Evolutionary conservation across 1,140 invertebrate genomes (phyloP), one percentile per base, ranked within the genome.

Genomic region (Heliconius himera): DNA sequence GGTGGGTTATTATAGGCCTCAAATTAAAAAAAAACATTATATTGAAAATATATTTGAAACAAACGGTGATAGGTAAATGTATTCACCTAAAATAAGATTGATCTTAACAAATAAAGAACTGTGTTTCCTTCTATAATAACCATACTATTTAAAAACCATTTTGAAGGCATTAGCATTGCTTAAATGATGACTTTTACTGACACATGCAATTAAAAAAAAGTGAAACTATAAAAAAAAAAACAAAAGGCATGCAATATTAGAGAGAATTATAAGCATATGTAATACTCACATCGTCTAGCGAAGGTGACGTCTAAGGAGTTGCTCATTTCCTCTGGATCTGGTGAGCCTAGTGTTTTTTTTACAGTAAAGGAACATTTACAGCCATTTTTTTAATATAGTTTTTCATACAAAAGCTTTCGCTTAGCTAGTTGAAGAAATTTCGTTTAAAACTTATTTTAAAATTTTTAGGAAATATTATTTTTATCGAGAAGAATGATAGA

Each of bases 291-390:
- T 72, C 83, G 80, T 77, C 82, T 88, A 70, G 90, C 88, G 20
- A 86, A 88, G 0, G 85, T 73, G 26, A 87, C 87, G 8, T 87
- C 85, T 0, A 90, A 89, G n/a, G 89, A 92, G 54, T 76, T 74
- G 18, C 77, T 81, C 26, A 85, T 73, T 71, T 92, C 91, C 1
- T 91, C 91, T 2, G 80, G 56, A 26, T 92, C 92, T 5, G 89
- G 84, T 9, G 84, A 79, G 74, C 91, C 92, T 94, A 90, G 75
- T 81, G 73, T 82, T 72, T 26, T 36, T 18, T 56, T 66, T 66
- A 29, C 60, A 66, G 26, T 66, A 66, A 66, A 66, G 60, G 60
- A 66, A 66, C 60, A 66, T 66, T 66, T 66, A 66, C 60, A 66
- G 60, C 56, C 56, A 60, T 60, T n/a, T 36, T 51, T 33, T 60